Evolutionary conservation across 2,113 vertebrate species (phyloP), one percentile per base, ranked within the genome.

Genomic region (Larimichthys crocea): DNA sequence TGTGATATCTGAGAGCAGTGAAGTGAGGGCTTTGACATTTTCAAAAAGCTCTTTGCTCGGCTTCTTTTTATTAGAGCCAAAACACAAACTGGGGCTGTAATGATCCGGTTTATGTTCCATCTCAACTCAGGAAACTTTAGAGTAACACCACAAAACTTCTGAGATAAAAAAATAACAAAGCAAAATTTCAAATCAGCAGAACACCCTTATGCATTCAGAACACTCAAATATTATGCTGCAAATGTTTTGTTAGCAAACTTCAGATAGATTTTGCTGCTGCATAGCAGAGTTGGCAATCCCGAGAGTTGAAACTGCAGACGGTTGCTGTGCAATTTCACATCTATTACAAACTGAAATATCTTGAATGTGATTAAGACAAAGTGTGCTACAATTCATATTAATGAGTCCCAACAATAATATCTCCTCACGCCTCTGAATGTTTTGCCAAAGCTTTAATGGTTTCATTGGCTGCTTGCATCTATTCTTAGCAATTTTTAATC

Each of bases 1-100:
- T 72, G 55, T 49, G 42, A 31, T 50, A 24, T 69, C 29, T 50
- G 29, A 52, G 31, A 40, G 4, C 26, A 35, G 20, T 29, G 61
- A 76, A 57, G 31, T 48, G 59, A 69, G 29, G 26, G 35, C 16
- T 26, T 16, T 62, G 53, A 65, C 20, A 57, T 78, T 68, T 68
- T 50, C 12, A 35, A 7, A n/a, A 24, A 42, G 26, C 55, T 55
- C 35, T 57, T 15, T 48, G 24, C 35, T 63, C 29, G 16, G 48
- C 31, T 44, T 53, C 31, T 66, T 77, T 77, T 67, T 60, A 50
- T 61, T 60, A 8, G 10, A 52, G 20, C 42, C 55, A 44, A 26
- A 69, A 29, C 26, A 42, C 24, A 49, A 59, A 22, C 3, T 4
- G n/a, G 3, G 5, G 8, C 29, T 16, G 19, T 50, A 49, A 44